Percentiles rank a stretch among this genome's conserved stretches.
Conservation (phyloP, 2,113 vertebrate genomes). For the Tringa solitaria region DNA sequence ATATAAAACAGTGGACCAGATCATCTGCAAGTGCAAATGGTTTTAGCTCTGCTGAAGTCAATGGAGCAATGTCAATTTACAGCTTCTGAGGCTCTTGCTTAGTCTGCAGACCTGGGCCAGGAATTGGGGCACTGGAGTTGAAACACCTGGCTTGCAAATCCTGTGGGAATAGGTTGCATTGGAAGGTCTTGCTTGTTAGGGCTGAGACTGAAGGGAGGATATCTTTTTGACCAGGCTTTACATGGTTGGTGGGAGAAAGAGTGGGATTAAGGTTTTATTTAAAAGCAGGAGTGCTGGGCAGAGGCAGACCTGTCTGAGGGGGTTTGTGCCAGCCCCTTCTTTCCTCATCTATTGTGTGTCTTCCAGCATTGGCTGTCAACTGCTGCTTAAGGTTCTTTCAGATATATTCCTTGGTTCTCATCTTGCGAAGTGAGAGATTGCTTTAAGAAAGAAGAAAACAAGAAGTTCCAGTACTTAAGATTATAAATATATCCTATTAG, state of each 20-base stretch:
- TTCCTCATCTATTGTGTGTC: not conserved
- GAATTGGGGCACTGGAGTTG: not conserved
- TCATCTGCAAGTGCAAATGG: not conserved
- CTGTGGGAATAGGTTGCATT: not conserved
- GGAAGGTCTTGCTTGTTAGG: not conserved
- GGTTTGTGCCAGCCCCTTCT: not conserved
- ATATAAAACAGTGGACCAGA: not conserved
- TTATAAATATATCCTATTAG: conserved; percentile 10
- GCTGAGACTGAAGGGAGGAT: not conserved
- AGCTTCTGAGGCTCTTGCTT: not conserved
- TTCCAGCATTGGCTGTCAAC: accelerated
- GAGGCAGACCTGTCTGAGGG: not conserved
- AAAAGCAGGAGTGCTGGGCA: not conserved
- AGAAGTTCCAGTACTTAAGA: not conserved
- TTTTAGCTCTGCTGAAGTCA: not conserved
- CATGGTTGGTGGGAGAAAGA: not conserved
- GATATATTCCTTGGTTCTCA: not conserved
- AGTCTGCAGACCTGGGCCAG: not conserved
- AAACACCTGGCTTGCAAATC: not conserved
- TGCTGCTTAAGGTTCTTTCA: not conserved
- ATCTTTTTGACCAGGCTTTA: not conserved
- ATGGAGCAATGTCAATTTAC: not conserved
- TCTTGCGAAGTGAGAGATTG: not conserved
- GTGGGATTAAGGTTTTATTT: not conserved
- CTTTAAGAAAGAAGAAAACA: not conserved